These are phyloP conservation scores for Xenotilapia caudafasciata DNA, from an alignment of 2,113 vertebrate species.

Conservation along the genomic window DNA sequence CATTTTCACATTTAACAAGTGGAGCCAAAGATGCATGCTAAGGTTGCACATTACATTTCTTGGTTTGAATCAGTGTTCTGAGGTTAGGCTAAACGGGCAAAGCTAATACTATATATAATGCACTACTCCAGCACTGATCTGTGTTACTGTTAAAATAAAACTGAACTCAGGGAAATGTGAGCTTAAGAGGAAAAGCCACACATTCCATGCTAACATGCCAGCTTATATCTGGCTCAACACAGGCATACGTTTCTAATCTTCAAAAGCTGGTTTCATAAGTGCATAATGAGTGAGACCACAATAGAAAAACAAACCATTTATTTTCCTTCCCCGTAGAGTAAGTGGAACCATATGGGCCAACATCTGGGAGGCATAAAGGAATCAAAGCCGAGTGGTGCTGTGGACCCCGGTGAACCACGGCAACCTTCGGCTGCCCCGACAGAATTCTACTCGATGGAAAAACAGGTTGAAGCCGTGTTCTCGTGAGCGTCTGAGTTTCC, in stretches of 20 bases:
- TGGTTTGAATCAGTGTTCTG: neutral
- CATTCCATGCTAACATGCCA: conserved; percentile 61
- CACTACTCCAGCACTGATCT: conserved; percentile 36
- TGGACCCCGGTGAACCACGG: conserved; percentile 50
- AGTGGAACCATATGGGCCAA: conserved; percentile 67
- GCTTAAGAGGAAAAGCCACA: conserved; percentile 55
- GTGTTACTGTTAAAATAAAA: conserved; percentile 46
- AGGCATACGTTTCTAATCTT: conserved; percentile 69
- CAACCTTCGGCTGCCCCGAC: conserved; percentile 48
- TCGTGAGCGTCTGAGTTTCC: conserved; percentile 35
- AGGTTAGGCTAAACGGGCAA: conserved; percentile 1
- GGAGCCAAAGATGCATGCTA: neutral
- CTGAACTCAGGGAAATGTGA: conserved; percentile 41
- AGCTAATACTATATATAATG: conserved; percentile 34
- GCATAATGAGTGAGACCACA: conserved; percentile 68
- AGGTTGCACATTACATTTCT: neutral
- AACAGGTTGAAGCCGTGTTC: conserved; percentile 48
- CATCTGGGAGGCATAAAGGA: conserved; percentile 63
- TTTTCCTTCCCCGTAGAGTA: conserved; percentile 63
- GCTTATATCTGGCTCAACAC: conserved; percentile 58
- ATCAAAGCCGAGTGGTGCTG: conserved; percentile 62
- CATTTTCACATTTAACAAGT: neutral
- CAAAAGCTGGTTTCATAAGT: conserved; percentile 72
- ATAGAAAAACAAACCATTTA: conserved; percentile 75
- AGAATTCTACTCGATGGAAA: conserved; percentile 48